Evolutionary conservation across 2,797 vertebrate genomes (phyloP), one percentile per base, ranked within the genome.

Genomic region (Gambelia wislizenii): DNA sequence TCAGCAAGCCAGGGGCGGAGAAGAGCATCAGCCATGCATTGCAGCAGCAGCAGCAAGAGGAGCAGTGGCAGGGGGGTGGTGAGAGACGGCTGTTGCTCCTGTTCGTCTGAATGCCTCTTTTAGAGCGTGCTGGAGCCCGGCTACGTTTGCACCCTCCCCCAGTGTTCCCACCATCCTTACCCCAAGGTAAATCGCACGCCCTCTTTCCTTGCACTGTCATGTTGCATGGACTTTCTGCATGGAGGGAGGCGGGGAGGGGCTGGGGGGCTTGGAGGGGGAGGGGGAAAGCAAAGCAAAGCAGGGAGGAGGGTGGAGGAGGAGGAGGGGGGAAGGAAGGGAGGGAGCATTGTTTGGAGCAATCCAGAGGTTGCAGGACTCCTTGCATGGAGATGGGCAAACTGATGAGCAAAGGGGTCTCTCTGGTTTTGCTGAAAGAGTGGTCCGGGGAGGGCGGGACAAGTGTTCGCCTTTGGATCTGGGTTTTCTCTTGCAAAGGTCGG

Each of bases 1-100:
- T 84, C 82, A 67, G 89, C 78, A 80, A 69, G 61, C 20, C 0
- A 70, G 81, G 87, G 79, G 87, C 56, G 90, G 87, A 87, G 90
- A 18, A 42, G 85, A 92, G 91, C 92, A 91, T 90, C 92, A 92
- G 93, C 90, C 89, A 92, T 93, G 94, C 86, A 89, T 77, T 87
- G 89, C 85, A 83, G 78, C 72, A 82, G 92, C 87, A 39, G 82
- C 79, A 54, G 92, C 91, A 77, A 59, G 54, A 90, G 79, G 89
- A 78, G 70, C 36, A 20, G 74, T 49, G 33, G 80, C 52, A 16
- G 74, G 79, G 30, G n/a, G n/a, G n/a, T n/a, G n/a, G 47, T 56
- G 67, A 86, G 74, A 44, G 1, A 1, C 27, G 20, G 36, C 74
- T 27, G 61, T 8, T 20, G 52, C 61, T 70, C 85, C 75, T 75